A percentile compares a stretch with the other conserved stretches of the same genome.
These are phyloP conservation scores for Aphidoletes aphidimyza DNA, from an alignment of 2,888 invertebrate genomes.

Conservation along the genomic window DNA sequence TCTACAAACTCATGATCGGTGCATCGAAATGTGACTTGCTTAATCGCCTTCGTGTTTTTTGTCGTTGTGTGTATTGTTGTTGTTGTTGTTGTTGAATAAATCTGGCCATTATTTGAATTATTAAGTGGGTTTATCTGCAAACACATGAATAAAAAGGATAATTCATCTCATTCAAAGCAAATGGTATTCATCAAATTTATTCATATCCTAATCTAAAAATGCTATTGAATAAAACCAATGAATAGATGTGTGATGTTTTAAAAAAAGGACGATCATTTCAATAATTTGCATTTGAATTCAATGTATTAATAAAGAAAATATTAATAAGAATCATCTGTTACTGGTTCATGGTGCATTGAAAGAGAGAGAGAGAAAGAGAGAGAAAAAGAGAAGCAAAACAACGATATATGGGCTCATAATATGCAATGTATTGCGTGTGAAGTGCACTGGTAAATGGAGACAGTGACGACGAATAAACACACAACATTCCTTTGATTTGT, in stretches of 20 bases:
- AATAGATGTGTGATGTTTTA: neutral
- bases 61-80: neutral
- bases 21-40: neutral
- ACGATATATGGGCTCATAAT: constrained; percentile 7
- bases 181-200: constrained; percentile 5
- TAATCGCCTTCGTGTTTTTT: neutral
- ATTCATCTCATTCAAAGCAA: neutral
- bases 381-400: no score
- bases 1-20: neutral
- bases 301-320: neutral
- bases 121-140: neutral
- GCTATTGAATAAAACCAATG: neutral
- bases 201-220: neutral
- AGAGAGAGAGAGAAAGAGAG: no score
- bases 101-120: neutral
- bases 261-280: neutral
- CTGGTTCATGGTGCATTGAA: neutral
- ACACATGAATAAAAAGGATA: neutral
- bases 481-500: constrained; percentile 11
- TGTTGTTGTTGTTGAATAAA: neutral
- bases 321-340: neutral
- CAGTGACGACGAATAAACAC: constrained; percentile 7
- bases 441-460: constrained; percentile 14
- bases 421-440: constrained; percentile 17
- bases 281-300: neutral